Evolutionary conservation across 2,797 vertebrate genomes (phyloP).

Genomic region (Acanthiza pusilla): DNA sequence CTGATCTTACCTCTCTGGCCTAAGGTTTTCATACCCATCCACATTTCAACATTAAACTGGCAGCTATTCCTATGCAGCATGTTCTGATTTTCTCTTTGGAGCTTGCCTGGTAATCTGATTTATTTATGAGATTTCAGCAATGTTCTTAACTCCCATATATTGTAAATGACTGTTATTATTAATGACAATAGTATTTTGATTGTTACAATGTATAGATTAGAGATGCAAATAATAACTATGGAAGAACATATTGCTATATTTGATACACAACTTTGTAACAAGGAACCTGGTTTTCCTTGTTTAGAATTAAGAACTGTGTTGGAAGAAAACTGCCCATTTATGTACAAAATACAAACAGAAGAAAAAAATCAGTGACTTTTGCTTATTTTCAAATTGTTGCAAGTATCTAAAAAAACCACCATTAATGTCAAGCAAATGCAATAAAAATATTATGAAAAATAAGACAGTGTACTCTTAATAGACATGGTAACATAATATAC

Average conservation of each 20-base stretch:
- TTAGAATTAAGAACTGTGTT: neutral
- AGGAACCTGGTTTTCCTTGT: neutral
- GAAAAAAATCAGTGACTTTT: neutral
- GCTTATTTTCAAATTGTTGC: neutral
- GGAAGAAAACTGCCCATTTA: rapidly evolving
- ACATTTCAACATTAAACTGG: neutral
- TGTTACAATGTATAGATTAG: neutral
- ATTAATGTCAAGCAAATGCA: neutral
- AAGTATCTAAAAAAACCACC: neutral
- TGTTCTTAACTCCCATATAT: neutral
- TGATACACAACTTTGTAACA: neutral
- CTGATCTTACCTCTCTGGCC: neutral
- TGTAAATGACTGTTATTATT: neutral
- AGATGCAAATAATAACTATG: neutral
- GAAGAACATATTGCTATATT: neutral
- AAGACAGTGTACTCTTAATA: neutral
- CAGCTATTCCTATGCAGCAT: neutral
- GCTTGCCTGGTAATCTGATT: neutral
- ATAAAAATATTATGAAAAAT: neutral
- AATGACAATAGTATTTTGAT: neutral
- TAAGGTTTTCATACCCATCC: neutral
- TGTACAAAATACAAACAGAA: neutral
- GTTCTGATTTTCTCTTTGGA: neutral
- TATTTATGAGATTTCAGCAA: neutral
- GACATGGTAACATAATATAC: neutral